A percentile compares a stretch with the other conserved stretches of the same genome.
Evolutionary conservation across 2,113 vertebrate genomes (phyloP).

Genomic region (Microcebus lehilahytsara): DNA sequence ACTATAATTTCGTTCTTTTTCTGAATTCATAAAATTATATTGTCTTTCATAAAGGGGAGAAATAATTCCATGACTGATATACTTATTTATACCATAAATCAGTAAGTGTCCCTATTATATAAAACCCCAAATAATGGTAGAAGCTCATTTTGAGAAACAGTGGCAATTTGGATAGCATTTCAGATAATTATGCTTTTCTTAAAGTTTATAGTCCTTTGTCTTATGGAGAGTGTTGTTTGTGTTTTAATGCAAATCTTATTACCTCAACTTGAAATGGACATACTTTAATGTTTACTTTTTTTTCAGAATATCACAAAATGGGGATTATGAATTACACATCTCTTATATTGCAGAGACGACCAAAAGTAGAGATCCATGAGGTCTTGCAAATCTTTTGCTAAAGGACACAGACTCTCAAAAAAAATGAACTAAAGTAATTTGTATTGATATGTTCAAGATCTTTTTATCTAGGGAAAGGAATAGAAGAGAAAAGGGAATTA

Average conservation of each 20-base stretch:
- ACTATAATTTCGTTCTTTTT: not conserved
- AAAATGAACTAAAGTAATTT: conserved; percentile 36
- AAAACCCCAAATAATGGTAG: not conserved
- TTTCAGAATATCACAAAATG: not conserved
- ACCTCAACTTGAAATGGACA: not conserved
- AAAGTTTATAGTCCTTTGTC: not conserved
- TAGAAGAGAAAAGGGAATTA: not conserved
- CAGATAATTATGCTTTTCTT: not conserved
- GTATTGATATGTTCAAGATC: conserved; percentile 18
- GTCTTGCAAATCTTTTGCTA: not conserved
- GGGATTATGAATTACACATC: not conserved
- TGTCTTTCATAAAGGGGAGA: not conserved
- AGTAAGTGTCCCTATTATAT: not conserved
- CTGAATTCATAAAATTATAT: not conserved
- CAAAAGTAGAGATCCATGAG: not conserved
- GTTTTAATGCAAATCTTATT: not conserved
- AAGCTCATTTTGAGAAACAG: not conserved
- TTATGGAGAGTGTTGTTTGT: not conserved
- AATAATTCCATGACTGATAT: not conserved
- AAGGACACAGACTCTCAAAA: not conserved
- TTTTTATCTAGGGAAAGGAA: not conserved
- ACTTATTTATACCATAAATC: not conserved
- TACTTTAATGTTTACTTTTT: not conserved
- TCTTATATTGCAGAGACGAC: not conserved
- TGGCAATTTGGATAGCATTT: not conserved